Evolutionary conservation across 2,113 vertebrate genomes (phyloP).

Genomic region (Melanerpes formicivorus): DNA sequence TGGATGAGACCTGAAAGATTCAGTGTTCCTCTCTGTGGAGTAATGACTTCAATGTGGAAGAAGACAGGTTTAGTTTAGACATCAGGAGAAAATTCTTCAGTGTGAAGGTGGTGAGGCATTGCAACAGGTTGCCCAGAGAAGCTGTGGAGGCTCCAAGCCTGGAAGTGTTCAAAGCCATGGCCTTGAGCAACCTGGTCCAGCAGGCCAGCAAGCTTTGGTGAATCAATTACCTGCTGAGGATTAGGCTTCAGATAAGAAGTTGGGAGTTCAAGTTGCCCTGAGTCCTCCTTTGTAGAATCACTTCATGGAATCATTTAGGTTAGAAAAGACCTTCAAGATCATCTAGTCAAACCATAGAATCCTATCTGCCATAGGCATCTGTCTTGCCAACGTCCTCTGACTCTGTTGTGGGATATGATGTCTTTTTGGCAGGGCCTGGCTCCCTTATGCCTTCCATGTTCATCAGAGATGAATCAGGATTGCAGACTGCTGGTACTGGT

Average conservation of each 20-base stretch:
- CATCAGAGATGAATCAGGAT: neutral
- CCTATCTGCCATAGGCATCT: neutral
- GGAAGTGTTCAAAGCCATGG: no score
- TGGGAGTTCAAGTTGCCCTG: neutral
- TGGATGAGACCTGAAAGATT: neutral
- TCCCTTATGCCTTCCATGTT: neutral
- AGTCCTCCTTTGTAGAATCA: neutral
- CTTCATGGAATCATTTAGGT: no score
- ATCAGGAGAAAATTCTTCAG: no score
- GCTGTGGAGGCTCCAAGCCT: no score
- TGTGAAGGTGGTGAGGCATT: no score
- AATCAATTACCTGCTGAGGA: neutral
- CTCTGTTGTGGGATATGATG: neutral
- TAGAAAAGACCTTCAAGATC: no score
- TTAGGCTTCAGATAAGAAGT: neutral
- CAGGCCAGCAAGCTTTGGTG: rapidly evolving
- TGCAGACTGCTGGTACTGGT: neutral
- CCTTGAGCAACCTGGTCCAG: no score
- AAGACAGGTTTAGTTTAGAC: no score
- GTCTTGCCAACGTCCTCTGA: neutral
- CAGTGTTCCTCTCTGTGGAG: neutral
- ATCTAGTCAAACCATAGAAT: no score
- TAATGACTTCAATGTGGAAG: no score
- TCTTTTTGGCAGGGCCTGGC: neutral
- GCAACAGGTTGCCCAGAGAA: no score